Conservation (phyloP, 2,113 vertebrate genomes). For the Engraulis encrasicolus region DNA sequence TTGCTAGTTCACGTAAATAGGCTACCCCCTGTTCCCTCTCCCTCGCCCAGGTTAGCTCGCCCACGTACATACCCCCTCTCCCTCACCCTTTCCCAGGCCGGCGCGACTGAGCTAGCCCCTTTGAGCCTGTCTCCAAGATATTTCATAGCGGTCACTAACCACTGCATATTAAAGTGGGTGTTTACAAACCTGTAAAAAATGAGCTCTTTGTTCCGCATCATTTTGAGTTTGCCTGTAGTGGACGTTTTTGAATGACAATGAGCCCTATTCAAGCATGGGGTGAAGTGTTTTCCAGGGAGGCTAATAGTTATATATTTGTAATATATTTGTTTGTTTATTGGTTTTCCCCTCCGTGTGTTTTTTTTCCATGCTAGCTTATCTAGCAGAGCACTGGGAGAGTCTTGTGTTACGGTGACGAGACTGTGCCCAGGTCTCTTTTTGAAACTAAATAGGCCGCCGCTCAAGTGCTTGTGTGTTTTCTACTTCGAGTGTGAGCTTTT, state of each 20-base stretch:
- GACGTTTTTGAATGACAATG: conserved; percentile 8
- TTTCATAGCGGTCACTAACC: conserved; percentile 27
- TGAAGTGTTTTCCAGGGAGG: neutral
- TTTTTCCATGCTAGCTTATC: neutral
- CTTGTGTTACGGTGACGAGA: neutral
- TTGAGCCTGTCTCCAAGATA: conserved; percentile 27
- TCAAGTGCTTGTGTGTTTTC: neutral
- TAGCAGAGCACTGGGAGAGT: neutral
- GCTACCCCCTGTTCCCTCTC: too few species aligned
- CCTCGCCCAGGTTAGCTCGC: neutral
- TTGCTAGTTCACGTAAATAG: too few species aligned
- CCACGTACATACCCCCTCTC: conserved; percentile 37
- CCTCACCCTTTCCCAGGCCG: too few species aligned
- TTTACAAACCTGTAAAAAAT: conserved; percentile 23
- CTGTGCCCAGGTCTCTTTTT: neutral
- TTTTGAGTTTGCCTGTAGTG: neutral
- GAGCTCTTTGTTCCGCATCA: conserved; percentile 1
- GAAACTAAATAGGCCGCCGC: neutral
- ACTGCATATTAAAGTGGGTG: conserved; percentile 31
- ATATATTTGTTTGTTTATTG: neutral
- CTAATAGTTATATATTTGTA: neutral
- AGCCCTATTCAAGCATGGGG: conserved; percentile 17
- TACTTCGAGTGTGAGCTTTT: conserved; percentile 1
- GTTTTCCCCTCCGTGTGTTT: neutral
- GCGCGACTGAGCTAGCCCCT: conserved; percentile 8